Evolutionary conservation across 37 sponge, comb jelly and placozoan genomes (phyloP).

Genomic region (Dysidea cf. avara): DNA sequence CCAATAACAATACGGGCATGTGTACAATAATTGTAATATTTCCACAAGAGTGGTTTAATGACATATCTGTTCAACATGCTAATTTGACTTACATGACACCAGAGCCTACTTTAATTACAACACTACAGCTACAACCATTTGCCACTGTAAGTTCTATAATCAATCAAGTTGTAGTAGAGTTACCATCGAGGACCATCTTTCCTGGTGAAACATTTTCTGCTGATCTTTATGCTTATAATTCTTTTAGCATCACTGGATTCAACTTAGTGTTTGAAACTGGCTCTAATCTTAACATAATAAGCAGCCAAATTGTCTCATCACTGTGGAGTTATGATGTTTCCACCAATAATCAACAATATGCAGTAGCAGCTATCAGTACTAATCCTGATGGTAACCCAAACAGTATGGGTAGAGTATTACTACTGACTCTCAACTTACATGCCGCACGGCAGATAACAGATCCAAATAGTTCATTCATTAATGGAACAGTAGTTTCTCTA

Average conservation of each 20-base stretch:
- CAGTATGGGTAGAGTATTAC: too few species aligned
- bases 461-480: too few species aligned
- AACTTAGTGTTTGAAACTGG: slow-evolving; percentile 26
- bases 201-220: slow-evolving; percentile 39
- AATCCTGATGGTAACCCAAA: too few species aligned
- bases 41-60: slow-evolving; percentile 42
- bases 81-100: not conserved
- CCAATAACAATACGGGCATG: slow-evolving; percentile 22
- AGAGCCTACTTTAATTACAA: not conserved
- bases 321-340: too few species aligned
- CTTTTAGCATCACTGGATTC: slow-evolving; percentile 34
- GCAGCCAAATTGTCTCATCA: too few species aligned
- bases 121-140: not conserved
- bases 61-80: not conserved
- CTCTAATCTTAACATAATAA: too few species aligned
- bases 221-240: slow-evolving; percentile 36
- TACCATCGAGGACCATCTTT: slow-evolving; percentile 44
- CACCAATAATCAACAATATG: too few species aligned
- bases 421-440: too few species aligned
- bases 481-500: too few species aligned
- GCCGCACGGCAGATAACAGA: too few species aligned
- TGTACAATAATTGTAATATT: slow-evolving; percentile 39
- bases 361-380: too few species aligned
- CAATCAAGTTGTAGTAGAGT: slow-evolving; percentile 25
- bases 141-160: not conserved